Evolutionary conservation across 2,888 invertebrate species (phyloP).

Genomic region (Philopedon plagiatum): DNA sequence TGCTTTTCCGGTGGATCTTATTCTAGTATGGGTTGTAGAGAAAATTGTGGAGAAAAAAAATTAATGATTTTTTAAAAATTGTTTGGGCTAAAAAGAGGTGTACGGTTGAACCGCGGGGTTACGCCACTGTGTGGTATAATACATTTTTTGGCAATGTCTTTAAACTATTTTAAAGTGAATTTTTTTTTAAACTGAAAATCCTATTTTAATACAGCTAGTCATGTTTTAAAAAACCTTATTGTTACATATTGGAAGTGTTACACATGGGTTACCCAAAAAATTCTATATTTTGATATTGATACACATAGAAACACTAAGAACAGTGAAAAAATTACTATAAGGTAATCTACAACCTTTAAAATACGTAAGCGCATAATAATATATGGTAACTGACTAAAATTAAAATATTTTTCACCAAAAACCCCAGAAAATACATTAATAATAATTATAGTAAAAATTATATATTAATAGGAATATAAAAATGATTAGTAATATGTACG

Average conservation of each 20-base stretch:
- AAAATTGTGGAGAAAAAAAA: too few species aligned
- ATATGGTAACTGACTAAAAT: constrained; percentile 63
- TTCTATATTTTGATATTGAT: constrained; percentile 30
- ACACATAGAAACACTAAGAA: constrained; percentile 46
- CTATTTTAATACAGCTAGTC: constrained; percentile 2
- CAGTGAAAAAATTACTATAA: constrained; percentile 49
- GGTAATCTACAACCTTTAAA: constrained; percentile 54
- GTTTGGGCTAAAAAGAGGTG: too few species aligned
- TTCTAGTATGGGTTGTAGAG: too few species aligned
- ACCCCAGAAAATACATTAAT: constrained; percentile 37
- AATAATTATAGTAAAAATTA: constrained; percentile 54
- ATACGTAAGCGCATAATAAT: constrained; percentile 58
- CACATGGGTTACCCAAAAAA: constrained; percentile 28
- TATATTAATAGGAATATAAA: constrained; percentile 57
- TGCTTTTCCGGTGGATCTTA: too few species aligned
- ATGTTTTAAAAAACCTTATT: constrained; percentile 27
- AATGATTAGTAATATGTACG: constrained; percentile 9
- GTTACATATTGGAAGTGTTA: constrained; percentile 37
- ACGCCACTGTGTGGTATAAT: too few species aligned
- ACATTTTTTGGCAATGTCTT: too few species aligned
- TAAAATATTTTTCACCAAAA: constrained; percentile 41
- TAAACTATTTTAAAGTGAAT: too few species aligned
- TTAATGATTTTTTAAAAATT: too few species aligned
- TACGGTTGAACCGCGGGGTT: too few species aligned
- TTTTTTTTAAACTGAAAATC: too few species aligned